phyloP scores from a whole-genome alignment of 2,888 invertebrate genomes.

The Heliconius ethilla region DNA sequence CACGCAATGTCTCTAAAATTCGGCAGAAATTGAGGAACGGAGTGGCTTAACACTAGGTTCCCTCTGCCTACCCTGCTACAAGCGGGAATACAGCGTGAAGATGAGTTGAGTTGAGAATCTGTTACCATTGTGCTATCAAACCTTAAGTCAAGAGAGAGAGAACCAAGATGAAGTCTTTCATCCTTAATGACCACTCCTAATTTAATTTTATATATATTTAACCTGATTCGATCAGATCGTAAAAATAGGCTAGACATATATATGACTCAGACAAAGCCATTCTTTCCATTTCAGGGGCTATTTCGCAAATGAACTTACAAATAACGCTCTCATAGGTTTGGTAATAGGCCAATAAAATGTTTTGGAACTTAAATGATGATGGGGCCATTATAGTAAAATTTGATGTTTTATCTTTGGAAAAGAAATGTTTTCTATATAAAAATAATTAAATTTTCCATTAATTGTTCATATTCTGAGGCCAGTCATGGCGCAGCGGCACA shows the following conservation, averaged over 20 bases:
- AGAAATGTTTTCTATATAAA: background rate
- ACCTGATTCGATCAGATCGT: slow-evolving; percentile 20
- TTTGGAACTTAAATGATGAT: slow-evolving; percentile 14
- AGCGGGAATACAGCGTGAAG: too few species aligned
- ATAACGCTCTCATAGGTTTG: slow-evolving; percentile 35
- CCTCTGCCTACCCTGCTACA: too few species aligned
- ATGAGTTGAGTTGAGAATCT: too few species aligned
- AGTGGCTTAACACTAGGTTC: too few species aligned
- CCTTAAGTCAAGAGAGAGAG: background rate
- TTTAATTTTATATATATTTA: background rate
- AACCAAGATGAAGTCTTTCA: background rate
- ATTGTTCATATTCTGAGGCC: background rate
- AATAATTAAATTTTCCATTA: background rate
- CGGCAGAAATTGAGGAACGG: too few species aligned
- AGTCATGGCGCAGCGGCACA: too few species aligned
- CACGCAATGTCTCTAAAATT: too few species aligned
- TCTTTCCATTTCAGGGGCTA: slow-evolving; percentile 24
- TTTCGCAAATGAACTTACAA: slow-evolving; percentile 37
- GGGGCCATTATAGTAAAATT: slow-evolving; percentile 26
- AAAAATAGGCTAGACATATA: slow-evolving; percentile 16
- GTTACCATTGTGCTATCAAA: background rate
- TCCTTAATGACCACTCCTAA: background rate
- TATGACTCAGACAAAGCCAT: slow-evolving; percentile 21
- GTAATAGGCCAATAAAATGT: slow-evolving; percentile 36
- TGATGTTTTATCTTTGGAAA: background rate